These are phyloP conservation scores for Radopholus similis DNA, from an alignment of 1,140 invertebrate species.

Conservation along the genomic window DNA sequence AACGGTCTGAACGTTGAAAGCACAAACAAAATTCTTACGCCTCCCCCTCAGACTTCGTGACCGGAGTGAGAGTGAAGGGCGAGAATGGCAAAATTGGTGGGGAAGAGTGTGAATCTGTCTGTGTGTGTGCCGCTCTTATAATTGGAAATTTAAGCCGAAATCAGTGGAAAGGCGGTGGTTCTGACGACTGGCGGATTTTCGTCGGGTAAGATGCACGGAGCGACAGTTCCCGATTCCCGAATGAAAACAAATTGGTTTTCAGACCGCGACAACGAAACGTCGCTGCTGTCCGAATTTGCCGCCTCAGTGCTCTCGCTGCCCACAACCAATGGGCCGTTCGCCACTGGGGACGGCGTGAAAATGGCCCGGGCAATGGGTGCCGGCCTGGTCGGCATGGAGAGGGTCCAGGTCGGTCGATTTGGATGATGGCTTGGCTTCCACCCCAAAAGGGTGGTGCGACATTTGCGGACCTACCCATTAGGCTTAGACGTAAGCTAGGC, in stretches of 20 bases:
- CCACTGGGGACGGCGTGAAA: constrained; percentile 61
- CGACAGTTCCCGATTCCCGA: neutral
- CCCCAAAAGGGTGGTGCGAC: no score
- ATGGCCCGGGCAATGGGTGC: constrained; percentile 57
- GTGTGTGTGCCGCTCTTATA: neutral
- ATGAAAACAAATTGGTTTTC: neutral
- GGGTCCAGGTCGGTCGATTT: constrained; percentile 33
- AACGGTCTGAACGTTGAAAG: no score
- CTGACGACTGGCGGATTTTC: constrained; percentile 54
- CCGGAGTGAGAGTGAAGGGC: constrained; percentile 38
- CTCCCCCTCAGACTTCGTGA: no score
- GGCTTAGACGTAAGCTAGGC: no score
- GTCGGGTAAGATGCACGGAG: neutral
- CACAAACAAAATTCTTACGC: no score
- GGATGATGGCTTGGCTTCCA: neutral
- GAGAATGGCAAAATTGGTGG: constrained; percentile 34
- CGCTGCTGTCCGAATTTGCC: constrained; percentile 56
- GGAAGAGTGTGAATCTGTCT: no score
- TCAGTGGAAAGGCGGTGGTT: constrained; percentile 55
- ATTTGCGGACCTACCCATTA: no score
- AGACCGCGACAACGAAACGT: constrained; percentile 42
- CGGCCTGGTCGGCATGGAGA: constrained; percentile 52
- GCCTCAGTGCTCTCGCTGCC: constrained; percentile 48
- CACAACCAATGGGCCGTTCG: constrained; percentile 61
- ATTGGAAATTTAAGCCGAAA: constrained; percentile 18